A percentile compares a stretch with the other conserved stretches of the same genome.
Conservation (phyloP, 1,140 invertebrate genomes). For the Pachyrhynchus sulphureomaculatus region DNA sequence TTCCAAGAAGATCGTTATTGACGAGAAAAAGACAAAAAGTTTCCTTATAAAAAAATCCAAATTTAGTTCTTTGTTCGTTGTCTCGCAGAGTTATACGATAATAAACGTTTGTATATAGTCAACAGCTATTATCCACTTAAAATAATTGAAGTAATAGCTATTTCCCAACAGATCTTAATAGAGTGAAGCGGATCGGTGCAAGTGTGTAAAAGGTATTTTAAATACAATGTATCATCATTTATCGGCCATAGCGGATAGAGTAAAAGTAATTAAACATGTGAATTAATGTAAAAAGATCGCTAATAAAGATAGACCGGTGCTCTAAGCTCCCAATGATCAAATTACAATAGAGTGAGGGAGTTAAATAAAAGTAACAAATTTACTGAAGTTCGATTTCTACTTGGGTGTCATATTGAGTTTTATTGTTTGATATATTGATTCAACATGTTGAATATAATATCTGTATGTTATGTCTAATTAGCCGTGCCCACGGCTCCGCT, state of each 20-base stretch:
- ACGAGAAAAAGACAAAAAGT: neutral
- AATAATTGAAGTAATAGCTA: slow-evolving; percentile 37
- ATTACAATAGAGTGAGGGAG: no score
- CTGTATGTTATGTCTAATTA: no score
- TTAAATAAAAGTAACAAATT: no score
- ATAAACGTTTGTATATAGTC: slow-evolving; percentile 20
- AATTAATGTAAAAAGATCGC: no score
- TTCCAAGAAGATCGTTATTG: no score
- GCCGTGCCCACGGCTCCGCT: no score
- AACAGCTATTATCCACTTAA: slow-evolving; percentile 37
- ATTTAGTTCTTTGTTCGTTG: slow-evolving; percentile 3
- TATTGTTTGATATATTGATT: no score
- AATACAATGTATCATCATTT: neutral
- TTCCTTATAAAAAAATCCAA: neutral
- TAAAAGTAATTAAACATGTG: neutral
- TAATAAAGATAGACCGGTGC: no score
- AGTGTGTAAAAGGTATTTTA: slow-evolving; percentile 21
- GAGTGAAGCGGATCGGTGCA: slow-evolving; percentile 16
- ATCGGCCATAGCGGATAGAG: neutral
- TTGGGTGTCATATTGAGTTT: no score
- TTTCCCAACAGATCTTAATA: slow-evolving; percentile 35
- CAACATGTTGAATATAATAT: no score
- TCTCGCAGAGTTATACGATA: slow-evolving; percentile 7
- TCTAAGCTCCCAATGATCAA: no score
- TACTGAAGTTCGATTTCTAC: no score